Evolutionary conservation across 2,797 vertebrate genomes (phyloP).

Genomic region (Enoplosus armatus): DNA sequence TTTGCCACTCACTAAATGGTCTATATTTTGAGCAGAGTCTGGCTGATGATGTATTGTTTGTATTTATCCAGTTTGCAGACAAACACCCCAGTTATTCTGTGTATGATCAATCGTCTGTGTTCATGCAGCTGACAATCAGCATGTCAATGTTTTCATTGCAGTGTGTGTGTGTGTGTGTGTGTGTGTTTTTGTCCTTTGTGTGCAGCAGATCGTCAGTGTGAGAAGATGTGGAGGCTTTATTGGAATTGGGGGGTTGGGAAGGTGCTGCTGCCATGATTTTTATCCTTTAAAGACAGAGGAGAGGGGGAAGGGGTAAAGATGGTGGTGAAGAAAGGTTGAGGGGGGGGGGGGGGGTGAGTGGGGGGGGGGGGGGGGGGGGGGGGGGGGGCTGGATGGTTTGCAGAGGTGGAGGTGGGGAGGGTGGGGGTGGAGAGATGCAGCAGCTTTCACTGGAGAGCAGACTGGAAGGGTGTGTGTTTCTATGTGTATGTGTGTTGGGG

Average conservation of each 20-base stretch:
- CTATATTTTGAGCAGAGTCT: background rate
- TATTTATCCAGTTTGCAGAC: constrained; percentile 6
- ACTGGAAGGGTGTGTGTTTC: constrained; percentile 45
- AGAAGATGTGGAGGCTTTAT: constrained; percentile 66
- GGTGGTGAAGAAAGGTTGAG: constrained; percentile 46
- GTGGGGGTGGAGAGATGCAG: constrained; percentile 35
- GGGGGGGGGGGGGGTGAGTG: background rate
- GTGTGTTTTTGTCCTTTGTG: constrained; percentile 58
- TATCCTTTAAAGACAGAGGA: constrained; percentile 68
- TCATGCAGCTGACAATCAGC: constrained; percentile 17
- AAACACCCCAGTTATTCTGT: background rate
- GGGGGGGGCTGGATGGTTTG: constrained; percentile 42
- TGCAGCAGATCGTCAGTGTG: constrained; percentile 35
- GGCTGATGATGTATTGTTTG: background rate
- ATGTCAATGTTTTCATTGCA: constrained; percentile 2
- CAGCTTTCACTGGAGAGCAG: constrained; percentile 46
- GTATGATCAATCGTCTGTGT: constrained; percentile 12
- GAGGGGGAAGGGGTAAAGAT: constrained; percentile 59
- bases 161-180: constrained; percentile 10
- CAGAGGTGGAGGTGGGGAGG: constrained; percentile 61
- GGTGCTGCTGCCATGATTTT: constrained; percentile 66
- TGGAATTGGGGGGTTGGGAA: constrained; percentile 72
- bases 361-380: constrained; percentile 6
- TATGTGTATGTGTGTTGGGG: constrained; percentile 55
- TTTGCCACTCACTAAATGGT: background rate